These are phyloP conservation scores for Cryptocephalus moraei DNA, from an alignment of 2,888 invertebrate species.

Conservation along the genomic window DNA sequence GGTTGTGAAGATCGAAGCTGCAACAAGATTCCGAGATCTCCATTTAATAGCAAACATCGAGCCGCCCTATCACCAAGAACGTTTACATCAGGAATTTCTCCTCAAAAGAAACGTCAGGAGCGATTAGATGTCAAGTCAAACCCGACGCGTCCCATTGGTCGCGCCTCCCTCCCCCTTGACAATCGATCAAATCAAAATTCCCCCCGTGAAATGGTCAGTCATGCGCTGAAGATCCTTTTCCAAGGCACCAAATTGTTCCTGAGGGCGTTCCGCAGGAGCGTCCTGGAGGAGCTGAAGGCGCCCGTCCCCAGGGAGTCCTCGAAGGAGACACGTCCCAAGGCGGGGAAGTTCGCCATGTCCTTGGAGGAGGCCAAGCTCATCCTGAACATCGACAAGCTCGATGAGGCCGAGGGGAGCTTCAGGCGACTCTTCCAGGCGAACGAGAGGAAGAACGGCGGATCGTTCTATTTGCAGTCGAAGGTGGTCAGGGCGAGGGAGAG, in stretches of 20 bases:
- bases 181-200: too few species aligned
- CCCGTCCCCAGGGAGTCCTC: too few species aligned
- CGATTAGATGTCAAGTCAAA: too few species aligned
- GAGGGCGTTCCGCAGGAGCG: slow-evolving; percentile 40
- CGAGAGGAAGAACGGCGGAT: slow-evolving; percentile 83
- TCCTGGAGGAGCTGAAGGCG: slow-evolving; percentile 59
- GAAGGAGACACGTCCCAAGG: too few species aligned
- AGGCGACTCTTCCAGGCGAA: slow-evolving; percentile 79
- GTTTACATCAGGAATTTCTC: too few species aligned
- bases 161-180: too few species aligned
- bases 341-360: slow-evolving; percentile 30
- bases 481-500: slow-evolving; percentile 78
- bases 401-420: slow-evolving; percentile 60
- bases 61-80: too few species aligned
- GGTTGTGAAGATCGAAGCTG: too few species aligned
- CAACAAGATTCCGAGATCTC: too few species aligned
- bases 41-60: too few species aligned
- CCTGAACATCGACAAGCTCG: slow-evolving; percentile 65
- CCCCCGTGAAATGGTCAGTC: slow-evolving; percentile 12
- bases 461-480: slow-evolving; percentile 94
- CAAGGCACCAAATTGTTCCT: slow-evolving; percentile 17
- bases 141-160: too few species aligned
- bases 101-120: too few species aligned
- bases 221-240: slow-evolving; percentile 14
- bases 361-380: slow-evolving; percentile 79